Conservation (phyloP, 2,113 vertebrate genomes). For the Engraulis encrasicolus region DNA sequence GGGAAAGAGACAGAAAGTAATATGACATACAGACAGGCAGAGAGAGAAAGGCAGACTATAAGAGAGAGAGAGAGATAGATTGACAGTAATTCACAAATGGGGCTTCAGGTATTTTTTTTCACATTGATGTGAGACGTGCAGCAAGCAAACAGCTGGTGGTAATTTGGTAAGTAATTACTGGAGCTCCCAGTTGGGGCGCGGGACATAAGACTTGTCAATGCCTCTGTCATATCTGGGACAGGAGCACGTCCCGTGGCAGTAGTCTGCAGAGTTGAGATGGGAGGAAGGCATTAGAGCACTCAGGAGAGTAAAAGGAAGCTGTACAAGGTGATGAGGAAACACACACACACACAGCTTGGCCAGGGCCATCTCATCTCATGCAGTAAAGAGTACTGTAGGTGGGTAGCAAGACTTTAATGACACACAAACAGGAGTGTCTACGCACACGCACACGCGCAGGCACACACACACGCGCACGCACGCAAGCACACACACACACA, state of each 20-base stretch:
- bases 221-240: constrained; percentile 67
- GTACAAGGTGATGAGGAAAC: constrained; percentile 66
- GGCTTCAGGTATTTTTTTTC: constrained; percentile 48
- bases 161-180: constrained; percentile 70
- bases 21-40: too few species aligned
- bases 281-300: constrained; percentile 60
- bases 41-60: constrained; percentile 34
- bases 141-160: constrained; percentile 66
- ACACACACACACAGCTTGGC: constrained; percentile 60
- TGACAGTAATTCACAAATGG: constrained; percentile 39
- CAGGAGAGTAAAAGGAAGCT: constrained; percentile 59
- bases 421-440: neutral
- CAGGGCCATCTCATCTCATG: constrained; percentile 61
- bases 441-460: too few species aligned
- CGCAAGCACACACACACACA: too few species aligned
- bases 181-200: constrained; percentile 61
- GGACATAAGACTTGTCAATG: constrained; percentile 63
- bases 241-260: constrained; percentile 62
- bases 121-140: constrained; percentile 39
- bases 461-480: too few species aligned
- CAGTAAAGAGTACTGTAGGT: constrained; percentile 50
- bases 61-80: constrained; percentile 50
- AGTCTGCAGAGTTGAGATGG: constrained; percentile 51
- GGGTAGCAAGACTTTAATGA: constrained; percentile 19
- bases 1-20: too few species aligned